Base-by-base conservation (phyloP, 2,113 vertebrate genomes). In the Myiopsitta monachus region DNA sequence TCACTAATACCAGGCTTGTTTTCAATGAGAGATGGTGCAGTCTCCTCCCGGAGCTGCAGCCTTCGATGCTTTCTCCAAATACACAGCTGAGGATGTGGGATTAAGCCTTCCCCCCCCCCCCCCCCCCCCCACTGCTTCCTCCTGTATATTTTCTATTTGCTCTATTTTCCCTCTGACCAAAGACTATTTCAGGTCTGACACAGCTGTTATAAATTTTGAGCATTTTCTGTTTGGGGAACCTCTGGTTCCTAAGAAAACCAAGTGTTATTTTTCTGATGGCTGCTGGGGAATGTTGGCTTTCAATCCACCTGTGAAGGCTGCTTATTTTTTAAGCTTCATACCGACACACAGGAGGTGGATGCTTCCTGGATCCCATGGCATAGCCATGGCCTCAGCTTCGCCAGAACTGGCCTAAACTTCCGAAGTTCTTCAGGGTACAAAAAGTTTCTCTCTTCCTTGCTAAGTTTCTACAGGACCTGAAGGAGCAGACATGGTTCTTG, bases 271-370 rank as follows among this genome's bases (percentile, higher is more conserved):
- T 90, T 30, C 46, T 47, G 76, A 38, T 70, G 90, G 79, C 90
- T 88, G 51, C 41, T 70, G 86, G n/a, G 94, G 74, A 55, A 94
- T 44, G 77, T 67, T 80, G 92, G 86, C 47, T 86, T 88, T 93
- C 93, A 81, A 95, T 51, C 88, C 94, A 93, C 82, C 92, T 88
- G 90, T 85, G 88, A 88, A 62, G 27, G 89, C 51, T 90, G 90
- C 85, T 96, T 96, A 94, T 94, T 94, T 97, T 95, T 92, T 24
- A 85, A 83, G 38, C 84, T 92, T 38, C 73, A 75, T 31, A 47
- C 38, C 73, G n/a, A 14, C 72, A 44, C 64, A 30, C 66, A 23
- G 86, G 83, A 88, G 64, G 77, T 47, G 46, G 80, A 72, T 64
- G 43, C 41, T 95, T 96, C 90, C 93, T 88, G 90, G 55, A 92